These are phyloP conservation scores for Parochlus steinenii DNA, from an alignment of 2,888 invertebrate genomes.

Conservation along the genomic window DNA sequence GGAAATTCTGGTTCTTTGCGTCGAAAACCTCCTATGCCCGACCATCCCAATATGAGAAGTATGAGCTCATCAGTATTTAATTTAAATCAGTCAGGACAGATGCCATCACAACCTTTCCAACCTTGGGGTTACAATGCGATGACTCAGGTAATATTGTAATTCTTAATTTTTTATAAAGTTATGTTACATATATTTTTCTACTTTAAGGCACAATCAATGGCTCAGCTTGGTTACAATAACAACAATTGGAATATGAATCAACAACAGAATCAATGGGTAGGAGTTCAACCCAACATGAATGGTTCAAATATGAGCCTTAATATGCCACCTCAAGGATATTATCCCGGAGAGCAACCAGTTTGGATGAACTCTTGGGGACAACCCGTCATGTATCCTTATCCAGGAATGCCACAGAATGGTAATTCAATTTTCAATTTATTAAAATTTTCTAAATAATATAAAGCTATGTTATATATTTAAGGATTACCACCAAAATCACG, in stretches of 20 bases:
- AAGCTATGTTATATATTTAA: constrained; percentile 7
- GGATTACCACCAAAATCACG: constrained; percentile 28
- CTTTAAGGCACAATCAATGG: constrained; percentile 49
- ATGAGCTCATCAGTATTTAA: constrained; percentile 39
- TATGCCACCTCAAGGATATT: constrained; percentile 28
- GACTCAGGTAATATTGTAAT: constrained; percentile 36
- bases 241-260: constrained; percentile 23
- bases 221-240: constrained; percentile 44
- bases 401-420: constrained; percentile 30
- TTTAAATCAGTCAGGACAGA: constrained; percentile 26
- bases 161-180: neutral
- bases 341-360: constrained; percentile 19
- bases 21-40: constrained; percentile 4
- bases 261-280: constrained; percentile 20
- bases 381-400: constrained; percentile 25
- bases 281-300: constrained; percentile 25
- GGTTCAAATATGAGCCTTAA: constrained; percentile 41
- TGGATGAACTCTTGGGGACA: constrained; percentile 17
- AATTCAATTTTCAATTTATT: neutral
- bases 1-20: neutral
- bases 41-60: constrained; percentile 15
- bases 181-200: constrained; percentile 16
- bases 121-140: constrained; percentile 31
- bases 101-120: constrained; percentile 24
- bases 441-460: constrained; percentile 4